These are phyloP conservation scores for Drosophila tropicalis DNA, from an alignment of 1,140 invertebrate genomes.

Conservation along the genomic window DNA sequence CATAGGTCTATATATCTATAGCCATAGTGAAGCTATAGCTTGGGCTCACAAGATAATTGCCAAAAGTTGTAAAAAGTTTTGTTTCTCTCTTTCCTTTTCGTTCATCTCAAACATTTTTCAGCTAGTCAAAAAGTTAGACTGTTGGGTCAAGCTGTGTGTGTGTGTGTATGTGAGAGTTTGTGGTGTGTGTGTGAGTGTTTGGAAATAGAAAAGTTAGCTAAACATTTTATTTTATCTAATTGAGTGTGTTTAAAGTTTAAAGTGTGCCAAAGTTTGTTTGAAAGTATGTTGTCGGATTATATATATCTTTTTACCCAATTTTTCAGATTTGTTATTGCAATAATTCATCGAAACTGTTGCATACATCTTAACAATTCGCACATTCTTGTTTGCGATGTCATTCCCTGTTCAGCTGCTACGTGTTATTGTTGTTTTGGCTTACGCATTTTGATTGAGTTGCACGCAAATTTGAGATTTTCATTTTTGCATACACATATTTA, in stretches of 20 bases:
- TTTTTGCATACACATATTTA: constrained; percentile 42
- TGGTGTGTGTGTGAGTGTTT: constrained; percentile 21
- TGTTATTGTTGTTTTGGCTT: constrained; percentile 58
- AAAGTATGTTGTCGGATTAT: constrained; percentile 37
- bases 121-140: constrained; percentile 78
- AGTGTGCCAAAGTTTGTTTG: constrained; percentile 73
- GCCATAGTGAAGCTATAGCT: constrained; percentile 23
- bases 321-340: constrained; percentile 42
- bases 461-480: constrained; percentile 25
- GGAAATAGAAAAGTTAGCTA: constrained; percentile 68
- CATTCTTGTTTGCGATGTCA: constrained; percentile 22
- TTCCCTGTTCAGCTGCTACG: neutral
- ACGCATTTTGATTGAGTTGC: constrained; percentile 69
- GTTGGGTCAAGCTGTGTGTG: constrained; percentile 75
- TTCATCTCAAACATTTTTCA: constrained; percentile 69
- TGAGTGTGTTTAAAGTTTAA: constrained; percentile 81
- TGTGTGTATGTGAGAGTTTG: neutral
- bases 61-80: constrained; percentile 72
- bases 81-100: constrained; percentile 20
- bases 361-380: constrained; percentile 13
- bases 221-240: constrained; percentile 81
- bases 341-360: constrained; percentile 50
- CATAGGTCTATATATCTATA: constrained; percentile 44
- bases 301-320: constrained; percentile 23
- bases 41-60: constrained; percentile 75